Conservation (phyloP, 2,113 vertebrate species). For the Vulpes ferrilata region DNA sequence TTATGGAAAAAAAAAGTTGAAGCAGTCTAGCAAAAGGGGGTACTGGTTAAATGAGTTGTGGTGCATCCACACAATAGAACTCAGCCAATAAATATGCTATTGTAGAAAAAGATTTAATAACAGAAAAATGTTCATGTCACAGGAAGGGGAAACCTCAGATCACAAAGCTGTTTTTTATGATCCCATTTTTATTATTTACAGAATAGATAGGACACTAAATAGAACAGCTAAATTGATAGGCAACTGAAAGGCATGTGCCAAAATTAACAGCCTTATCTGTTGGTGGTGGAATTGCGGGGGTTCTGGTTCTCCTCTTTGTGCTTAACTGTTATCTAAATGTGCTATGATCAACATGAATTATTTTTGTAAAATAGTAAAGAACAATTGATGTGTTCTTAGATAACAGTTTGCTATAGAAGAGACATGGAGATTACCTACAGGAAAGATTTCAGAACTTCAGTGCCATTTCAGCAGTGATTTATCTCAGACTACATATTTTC, state of each 20-base stretch:
- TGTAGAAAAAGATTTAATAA: background rate
- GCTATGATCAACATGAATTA: background rate
- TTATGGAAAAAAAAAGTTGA: background rate
- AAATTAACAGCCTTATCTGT: background rate
- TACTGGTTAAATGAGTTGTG: background rate
- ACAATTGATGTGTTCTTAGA: background rate
- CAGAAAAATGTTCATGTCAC: background rate
- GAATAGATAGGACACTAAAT: background rate
- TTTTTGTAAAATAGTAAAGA: background rate
- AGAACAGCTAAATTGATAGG: background rate
- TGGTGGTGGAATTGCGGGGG: background rate
- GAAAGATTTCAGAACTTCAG: constrained; percentile 84
- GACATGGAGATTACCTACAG: constrained; percentile 94
- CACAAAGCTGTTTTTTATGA: background rate
- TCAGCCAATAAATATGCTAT: background rate
- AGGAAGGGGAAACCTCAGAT: constrained; percentile 11
- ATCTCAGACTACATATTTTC: constrained; percentile 94
- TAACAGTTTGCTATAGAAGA: constrained; percentile 87
- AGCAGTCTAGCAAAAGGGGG: background rate
- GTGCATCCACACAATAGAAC: background rate
- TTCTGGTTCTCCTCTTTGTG: constrained; percentile 1
- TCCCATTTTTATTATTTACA: background rate
- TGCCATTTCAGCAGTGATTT: constrained; percentile 72
- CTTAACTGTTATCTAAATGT: constrained; percentile 37
- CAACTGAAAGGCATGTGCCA: background rate